phyloP scores from a whole-genome alignment of 2,888 invertebrate genomes.

The Acrobasis suavella region DNA sequence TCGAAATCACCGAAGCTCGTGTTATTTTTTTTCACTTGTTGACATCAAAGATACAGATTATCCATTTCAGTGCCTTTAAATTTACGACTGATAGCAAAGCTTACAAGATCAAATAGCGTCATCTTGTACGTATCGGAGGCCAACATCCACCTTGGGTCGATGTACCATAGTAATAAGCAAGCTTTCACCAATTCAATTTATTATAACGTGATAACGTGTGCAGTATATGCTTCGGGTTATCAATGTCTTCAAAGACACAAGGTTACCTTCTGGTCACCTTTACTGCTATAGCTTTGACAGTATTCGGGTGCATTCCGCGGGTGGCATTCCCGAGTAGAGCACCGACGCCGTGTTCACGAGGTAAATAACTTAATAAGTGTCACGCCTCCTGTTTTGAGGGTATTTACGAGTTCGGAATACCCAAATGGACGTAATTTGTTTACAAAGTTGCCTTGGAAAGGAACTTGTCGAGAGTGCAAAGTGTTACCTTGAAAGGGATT shows the following conservation, averaged over 20 bases:
- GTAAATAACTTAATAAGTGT: constrained; percentile 66
- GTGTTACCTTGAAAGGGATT: background rate
- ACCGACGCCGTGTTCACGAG: constrained; percentile 44
- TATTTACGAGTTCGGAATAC: constrained; percentile 29
- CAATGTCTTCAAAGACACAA: background rate
- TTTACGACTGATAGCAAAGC: too few species aligned
- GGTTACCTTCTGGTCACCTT: background rate
- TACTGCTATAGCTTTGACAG: constrained; percentile 47
- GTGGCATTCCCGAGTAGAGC: constrained; percentile 55
- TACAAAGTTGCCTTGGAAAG: background rate
- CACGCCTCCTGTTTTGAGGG: constrained; percentile 37
- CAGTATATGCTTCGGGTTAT: too few species aligned
- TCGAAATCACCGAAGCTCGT: too few species aligned
- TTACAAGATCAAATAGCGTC: too few species aligned
- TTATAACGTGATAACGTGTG: too few species aligned
- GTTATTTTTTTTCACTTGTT: too few species aligned
- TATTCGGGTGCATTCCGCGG: constrained; percentile 59
- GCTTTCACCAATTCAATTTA: too few species aligned
- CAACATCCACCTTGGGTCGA: too few species aligned
- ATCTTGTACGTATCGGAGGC: too few species aligned
- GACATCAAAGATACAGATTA: too few species aligned
- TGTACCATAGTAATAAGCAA: too few species aligned
- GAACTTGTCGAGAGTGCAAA: background rate
- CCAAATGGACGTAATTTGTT: constrained; percentile 14
- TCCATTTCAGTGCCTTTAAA: too few species aligned